These are phyloP conservation scores for Pissodes strobi DNA, from an alignment of 1,140 invertebrate species.

Conservation along the genomic window DNA sequence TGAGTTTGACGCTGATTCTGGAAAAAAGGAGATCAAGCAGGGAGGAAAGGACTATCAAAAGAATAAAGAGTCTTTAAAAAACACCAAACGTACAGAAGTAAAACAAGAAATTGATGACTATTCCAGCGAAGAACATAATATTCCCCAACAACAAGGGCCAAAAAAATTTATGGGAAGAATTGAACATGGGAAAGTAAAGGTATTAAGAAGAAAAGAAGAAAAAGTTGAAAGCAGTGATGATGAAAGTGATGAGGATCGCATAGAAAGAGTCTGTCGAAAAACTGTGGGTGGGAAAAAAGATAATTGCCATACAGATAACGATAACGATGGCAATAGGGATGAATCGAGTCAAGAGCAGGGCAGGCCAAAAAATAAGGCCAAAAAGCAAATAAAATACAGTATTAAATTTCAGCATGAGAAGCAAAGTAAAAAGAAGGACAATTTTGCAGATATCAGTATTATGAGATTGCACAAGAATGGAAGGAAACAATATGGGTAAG, in stretches of 20 bases:
- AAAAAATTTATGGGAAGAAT: conserved; percentile 27
- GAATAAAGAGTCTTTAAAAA: neutral
- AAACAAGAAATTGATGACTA: neutral
- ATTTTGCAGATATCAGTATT: conserved; percentile 10
- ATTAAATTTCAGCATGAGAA: conserved; percentile 34
- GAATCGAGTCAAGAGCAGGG: neutral
- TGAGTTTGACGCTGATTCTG: neutral
- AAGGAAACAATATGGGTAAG: conserved; percentile 24
- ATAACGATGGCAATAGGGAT: neutral
- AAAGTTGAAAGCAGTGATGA: no score
- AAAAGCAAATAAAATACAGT: conserved; percentile 29
- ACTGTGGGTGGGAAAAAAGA: neutral
- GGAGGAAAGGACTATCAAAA: neutral
- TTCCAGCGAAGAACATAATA: neutral
- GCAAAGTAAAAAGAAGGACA: conserved; percentile 16
- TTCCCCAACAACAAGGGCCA: neutral
- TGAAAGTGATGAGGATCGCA: conserved; percentile 6
- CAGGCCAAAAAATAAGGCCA: conserved; percentile 1
- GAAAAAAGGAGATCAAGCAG: neutral
- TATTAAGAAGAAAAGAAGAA: conserved; percentile 18
- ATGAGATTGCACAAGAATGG: conserved; percentile 32
- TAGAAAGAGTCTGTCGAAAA: conserved; percentile 3
- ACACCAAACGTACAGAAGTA: neutral
- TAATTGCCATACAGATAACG: neutral
- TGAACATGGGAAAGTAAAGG: conserved; percentile 29